These are phyloP conservation scores for Polyploca ridens DNA, from an alignment of 2,888 invertebrate genomes.

Conservation along the genomic window DNA sequence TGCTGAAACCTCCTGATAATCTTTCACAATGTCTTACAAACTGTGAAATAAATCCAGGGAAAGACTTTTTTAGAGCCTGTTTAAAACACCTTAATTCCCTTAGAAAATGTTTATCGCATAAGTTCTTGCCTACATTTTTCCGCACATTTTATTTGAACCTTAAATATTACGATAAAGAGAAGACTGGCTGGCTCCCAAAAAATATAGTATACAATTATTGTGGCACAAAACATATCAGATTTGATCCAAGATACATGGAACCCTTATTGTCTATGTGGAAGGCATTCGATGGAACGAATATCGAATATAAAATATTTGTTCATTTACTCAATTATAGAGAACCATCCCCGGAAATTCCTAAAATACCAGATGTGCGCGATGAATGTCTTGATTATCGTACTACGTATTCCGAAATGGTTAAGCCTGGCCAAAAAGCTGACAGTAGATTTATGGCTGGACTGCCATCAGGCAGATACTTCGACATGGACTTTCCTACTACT, in stretches of 20 bases:
- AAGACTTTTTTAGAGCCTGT: conserved; percentile 71
- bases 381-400: conserved; percentile 67
- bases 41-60: conserved; percentile 62
- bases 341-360: conserved; percentile 67
- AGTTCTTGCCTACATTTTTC: conserved; percentile 63
- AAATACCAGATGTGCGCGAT: conserved; percentile 62
- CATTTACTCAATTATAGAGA: conserved; percentile 74
- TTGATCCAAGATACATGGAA: conserved; percentile 77
- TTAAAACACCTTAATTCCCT: conserved; percentile 73
- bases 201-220: conserved; percentile 72
- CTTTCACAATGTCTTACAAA: conserved; percentile 71
- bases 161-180: conserved; percentile 65
- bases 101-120: conserved; percentile 57
- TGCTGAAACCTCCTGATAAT: conserved; percentile 66
- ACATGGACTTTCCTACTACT: conserved; percentile 65
- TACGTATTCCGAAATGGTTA: conserved; percentile 73
- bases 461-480: conserved; percentile 73
- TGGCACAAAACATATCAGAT: conserved; percentile 65
- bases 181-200: conserved; percentile 74
- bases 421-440: conserved; percentile 53
- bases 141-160: conserved; percentile 58
- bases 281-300: conserved; percentile 70
- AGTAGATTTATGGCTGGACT: conserved; percentile 60
- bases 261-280: conserved; percentile 73
- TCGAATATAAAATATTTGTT: conserved; percentile 80